Conservation (phyloP, 2,113 vertebrate species). For the Aptenodytes patagonicus region DNA sequence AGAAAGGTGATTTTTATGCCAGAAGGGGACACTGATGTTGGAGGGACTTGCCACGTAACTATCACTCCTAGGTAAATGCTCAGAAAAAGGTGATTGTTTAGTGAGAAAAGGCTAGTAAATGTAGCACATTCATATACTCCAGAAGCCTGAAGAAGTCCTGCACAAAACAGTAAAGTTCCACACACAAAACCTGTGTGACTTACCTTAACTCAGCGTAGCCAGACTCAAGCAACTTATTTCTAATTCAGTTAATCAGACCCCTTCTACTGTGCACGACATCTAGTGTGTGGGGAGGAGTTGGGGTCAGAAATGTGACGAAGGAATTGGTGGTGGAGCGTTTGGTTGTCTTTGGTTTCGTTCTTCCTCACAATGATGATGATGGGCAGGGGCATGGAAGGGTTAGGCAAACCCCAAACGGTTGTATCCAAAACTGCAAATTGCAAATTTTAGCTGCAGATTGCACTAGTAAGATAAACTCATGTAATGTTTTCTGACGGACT, state of each 20-base stretch:
- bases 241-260: background rate
- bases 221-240: background rate
- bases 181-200: background rate
- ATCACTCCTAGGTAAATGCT: background rate
- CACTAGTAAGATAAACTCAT: too few relatives aligned
- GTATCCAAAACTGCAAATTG: background rate
- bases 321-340: background rate
- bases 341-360: background rate
- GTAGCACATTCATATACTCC: background rate
- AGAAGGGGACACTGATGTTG: background rate
- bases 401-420: background rate
- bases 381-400: too few relatives aligned
- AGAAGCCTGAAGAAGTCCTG: background rate
- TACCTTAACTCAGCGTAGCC: background rate
- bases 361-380: background rate
- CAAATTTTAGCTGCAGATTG: background rate
- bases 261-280: background rate
- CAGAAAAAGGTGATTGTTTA: background rate
- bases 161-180: background rate
- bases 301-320: background rate
- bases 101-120: background rate
- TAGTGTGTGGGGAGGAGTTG: too few relatives aligned
- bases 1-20: background rate
- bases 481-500: background rate
- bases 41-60: background rate